These are phyloP conservation scores for Muscicapa adusta DNA, from an alignment of 2,113 vertebrate species.

Conservation along the genomic window DNA sequence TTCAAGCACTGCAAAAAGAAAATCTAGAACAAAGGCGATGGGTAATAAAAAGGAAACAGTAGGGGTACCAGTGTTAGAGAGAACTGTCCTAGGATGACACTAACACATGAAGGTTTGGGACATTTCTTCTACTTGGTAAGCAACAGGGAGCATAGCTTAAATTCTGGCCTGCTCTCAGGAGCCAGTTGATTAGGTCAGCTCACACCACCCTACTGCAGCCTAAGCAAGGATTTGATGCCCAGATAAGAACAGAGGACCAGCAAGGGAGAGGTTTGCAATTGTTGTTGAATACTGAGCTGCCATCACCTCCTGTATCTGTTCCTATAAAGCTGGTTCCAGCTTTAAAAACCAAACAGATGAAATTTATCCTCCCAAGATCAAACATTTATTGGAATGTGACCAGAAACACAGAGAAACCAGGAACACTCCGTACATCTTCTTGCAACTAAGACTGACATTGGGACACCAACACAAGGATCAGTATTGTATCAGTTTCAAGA, in stretches of 20 bases:
- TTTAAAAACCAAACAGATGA: not conserved
- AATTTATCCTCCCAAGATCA: not conserved
- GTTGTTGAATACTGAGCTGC: not conserved
- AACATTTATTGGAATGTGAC: not conserved
- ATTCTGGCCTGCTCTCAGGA: not conserved
- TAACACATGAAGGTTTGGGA: not conserved
- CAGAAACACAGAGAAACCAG: not conserved
- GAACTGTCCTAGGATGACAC: not conserved
- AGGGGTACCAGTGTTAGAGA: not conserved
- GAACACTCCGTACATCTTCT: accelerated
- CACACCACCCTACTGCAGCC: not conserved
- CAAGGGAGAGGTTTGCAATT: not conserved
- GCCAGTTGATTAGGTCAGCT: not conserved
- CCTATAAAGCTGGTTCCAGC: not conserved
- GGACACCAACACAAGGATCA: not conserved
- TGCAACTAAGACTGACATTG: not conserved
- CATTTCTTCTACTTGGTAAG: not conserved
- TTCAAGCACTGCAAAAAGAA: not conserved
- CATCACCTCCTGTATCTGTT: not conserved
- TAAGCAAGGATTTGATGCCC: not conserved
- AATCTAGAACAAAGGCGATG: not conserved
- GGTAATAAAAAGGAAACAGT: not conserved
- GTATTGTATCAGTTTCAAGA: not conserved
- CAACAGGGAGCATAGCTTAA: not conserved
- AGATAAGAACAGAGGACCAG: not conserved